phyloP scores from a whole-genome alignment of 2,888 invertebrate species.

The Drosophila paramelanica region DNA sequence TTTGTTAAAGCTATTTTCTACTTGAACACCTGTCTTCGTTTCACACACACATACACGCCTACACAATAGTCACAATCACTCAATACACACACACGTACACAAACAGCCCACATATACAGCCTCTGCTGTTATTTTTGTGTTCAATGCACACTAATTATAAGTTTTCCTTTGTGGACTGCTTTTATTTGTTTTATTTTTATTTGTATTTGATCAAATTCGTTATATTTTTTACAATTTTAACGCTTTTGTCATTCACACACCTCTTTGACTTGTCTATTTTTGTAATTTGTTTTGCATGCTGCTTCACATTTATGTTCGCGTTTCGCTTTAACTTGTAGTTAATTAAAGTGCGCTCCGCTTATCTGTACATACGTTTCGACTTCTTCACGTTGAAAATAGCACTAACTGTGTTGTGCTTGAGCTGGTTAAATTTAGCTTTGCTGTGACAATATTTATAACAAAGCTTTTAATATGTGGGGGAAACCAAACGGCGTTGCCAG shows the following conservation, averaged over 20 bases:
- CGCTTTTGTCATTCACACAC: slow-evolving; percentile 34
- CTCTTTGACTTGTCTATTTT: slow-evolving; percentile 32
- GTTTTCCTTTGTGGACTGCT: slow-evolving; percentile 23
- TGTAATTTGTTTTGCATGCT: slow-evolving; percentile 35
- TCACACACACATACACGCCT: slow-evolving; percentile 44
- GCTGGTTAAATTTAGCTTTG: slow-evolving; percentile 32
- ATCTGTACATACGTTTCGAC: slow-evolving; percentile 32
- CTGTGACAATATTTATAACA: slow-evolving; percentile 24
- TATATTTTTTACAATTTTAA: slow-evolving; percentile 36
- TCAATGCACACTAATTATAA: slow-evolving; percentile 38
- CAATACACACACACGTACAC: slow-evolving; percentile 10
- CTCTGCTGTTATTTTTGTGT: slow-evolving; percentile 29
- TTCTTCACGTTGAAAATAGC: slow-evolving; percentile 44
- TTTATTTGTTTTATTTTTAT: slow-evolving; percentile 22
- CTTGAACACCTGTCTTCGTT: slow-evolving; percentile 52
- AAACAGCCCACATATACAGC: slow-evolving; percentile 16
- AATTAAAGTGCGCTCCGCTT: slow-evolving; percentile 26
- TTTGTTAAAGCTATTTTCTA: slow-evolving; percentile 21
- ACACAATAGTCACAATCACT: slow-evolving; percentile 25
- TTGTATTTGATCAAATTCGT: slow-evolving; percentile 14
- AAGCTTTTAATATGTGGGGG: slow-evolving; percentile 34
- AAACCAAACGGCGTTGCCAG: slow-evolving; percentile 39
- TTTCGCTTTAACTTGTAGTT: slow-evolving; percentile 30
- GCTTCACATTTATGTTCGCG: slow-evolving; percentile 47
- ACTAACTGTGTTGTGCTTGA: slow-evolving; percentile 29